A percentile compares a stretch with the other conserved stretches of the same genome.
These are phyloP conservation scores for Apostichopus parvimensis DNA, from an alignment of 35 echinoderm and acorn worm genomes.

Conservation along the genomic window DNA sequence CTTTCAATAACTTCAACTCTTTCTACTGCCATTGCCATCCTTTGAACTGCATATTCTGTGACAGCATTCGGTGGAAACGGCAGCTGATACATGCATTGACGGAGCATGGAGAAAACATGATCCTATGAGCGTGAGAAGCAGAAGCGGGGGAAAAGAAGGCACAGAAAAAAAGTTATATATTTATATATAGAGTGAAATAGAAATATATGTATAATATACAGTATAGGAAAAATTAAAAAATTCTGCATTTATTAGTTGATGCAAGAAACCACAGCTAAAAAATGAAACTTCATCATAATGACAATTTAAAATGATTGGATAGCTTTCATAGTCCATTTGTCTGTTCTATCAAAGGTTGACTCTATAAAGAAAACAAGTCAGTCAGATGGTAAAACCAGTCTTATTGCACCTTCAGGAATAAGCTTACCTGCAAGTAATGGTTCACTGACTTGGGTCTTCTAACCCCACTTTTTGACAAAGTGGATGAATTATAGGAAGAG, in stretches of 20 bases:
- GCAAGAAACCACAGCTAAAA: background rate
- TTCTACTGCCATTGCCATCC: constrained; percentile 52
- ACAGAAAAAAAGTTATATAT: background rate
- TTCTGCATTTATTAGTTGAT: too few relatives aligned
- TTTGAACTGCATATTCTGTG: constrained; percentile 45
- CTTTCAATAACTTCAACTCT: constrained; percentile 31
- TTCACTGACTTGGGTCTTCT: constrained; percentile 48
- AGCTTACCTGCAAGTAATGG: constrained; percentile 25
- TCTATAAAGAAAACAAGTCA: too few relatives aligned
- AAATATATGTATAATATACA: background rate
- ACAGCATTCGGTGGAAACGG: constrained; percentile 47
- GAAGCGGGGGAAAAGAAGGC: background rate
- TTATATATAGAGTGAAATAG: background rate
- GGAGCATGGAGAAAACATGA: constrained; percentile 51
- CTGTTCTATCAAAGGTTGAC: too few relatives aligned
- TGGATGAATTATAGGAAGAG: background rate
- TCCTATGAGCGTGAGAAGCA: constrained; percentile 14
- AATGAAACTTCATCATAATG: too few relatives aligned
- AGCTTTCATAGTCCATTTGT: too few relatives aligned
- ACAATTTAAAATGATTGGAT: too few relatives aligned
- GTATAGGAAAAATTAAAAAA: too few relatives aligned
- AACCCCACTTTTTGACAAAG: background rate
- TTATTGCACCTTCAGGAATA: background rate
- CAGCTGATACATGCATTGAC: constrained; percentile 54
- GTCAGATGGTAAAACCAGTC: too few relatives aligned